Base-by-base conservation (phyloP, 2,113 vertebrate genomes). In the Mirounga angustirostris region DNA sequence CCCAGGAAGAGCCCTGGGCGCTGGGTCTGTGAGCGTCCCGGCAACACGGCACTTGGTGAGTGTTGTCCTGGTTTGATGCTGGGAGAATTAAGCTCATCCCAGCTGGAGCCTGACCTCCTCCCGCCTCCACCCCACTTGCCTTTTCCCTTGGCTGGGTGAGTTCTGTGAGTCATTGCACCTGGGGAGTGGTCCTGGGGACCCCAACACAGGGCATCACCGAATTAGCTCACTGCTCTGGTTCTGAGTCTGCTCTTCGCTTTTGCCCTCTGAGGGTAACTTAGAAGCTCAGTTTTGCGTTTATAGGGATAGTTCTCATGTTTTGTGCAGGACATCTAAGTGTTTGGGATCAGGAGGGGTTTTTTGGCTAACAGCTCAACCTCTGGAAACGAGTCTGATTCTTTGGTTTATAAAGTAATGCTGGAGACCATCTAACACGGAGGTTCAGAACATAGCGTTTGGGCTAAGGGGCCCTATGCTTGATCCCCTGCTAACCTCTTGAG, bases 111-210 rank as follows among this genome's bases (percentile, higher is more conserved):
- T 65, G 71, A 50, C 33, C 61, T 58, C 7, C 18, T 80, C 61
- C 33, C 4, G 1, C 22, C 46, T n/a, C 59, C 19, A 14, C 18
- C 28, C 1, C 19, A 24, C 22, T 0, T 0, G 1, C 58, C 46
- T 84, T 65, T 30, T 7, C 50, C 50, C 71, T 76, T 67, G 76
- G 59, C 28, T 24, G 11, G 21, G 28, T 21, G 46, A 43, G 67
- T 50, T 84, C 10, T 85, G 26, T 63, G 56, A 65, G 46, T 78
- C n/a, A 67, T n/a, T 28, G 33, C 21, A 78, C 3, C 33, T 43
- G 14, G 58, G 40, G 28, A 2, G 26, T 85, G n/a, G 46, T 63
- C 46, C 73, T 43, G 46, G 71, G 24, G 26, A 65, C 83, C 30
- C 63, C 12, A 24, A 36, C 54, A 11, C 24, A 40, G 54, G 54